These are phyloP conservation scores for Cataglyphis cursor DNA, from an alignment of 2,888 invertebrate genomes.

Conservation along the genomic window DNA sequence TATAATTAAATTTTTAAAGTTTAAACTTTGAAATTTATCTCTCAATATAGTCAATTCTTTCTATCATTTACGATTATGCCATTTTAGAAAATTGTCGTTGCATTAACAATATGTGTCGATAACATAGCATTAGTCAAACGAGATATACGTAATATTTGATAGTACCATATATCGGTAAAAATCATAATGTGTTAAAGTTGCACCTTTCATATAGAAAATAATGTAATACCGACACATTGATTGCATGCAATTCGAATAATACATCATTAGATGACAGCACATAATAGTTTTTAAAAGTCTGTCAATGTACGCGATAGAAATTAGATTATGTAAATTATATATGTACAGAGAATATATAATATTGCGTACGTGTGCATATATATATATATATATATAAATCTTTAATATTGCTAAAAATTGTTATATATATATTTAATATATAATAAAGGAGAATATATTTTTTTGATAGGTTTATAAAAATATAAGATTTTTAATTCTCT, in stretches of 20 bases:
- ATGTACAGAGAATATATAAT: background rate
- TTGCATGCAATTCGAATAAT: background rate
- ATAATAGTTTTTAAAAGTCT: background rate
- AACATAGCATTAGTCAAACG: background rate
- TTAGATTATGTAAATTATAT: background rate
- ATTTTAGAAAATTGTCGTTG: background rate
- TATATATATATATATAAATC: background rate
- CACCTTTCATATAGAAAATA: background rate
- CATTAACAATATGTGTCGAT: background rate
- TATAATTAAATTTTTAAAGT: background rate
- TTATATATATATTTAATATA: background rate
- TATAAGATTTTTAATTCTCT: background rate
- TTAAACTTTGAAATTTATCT: background rate
- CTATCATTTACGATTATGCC: background rate
- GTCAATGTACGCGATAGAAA: too few species aligned
- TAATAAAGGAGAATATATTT: background rate
- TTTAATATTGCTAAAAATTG: background rate
- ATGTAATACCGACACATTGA: background rate
- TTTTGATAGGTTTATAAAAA: background rate
- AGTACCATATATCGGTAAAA: background rate
- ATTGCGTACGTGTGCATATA: background rate
- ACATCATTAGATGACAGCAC: slow-evolving; percentile 20
- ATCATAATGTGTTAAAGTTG: background rate
- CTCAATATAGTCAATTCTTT: background rate
- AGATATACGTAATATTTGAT: background rate